Conservation (phyloP, 1,140 invertebrate genomes). For the Drosophila trapezifrons region DNA sequence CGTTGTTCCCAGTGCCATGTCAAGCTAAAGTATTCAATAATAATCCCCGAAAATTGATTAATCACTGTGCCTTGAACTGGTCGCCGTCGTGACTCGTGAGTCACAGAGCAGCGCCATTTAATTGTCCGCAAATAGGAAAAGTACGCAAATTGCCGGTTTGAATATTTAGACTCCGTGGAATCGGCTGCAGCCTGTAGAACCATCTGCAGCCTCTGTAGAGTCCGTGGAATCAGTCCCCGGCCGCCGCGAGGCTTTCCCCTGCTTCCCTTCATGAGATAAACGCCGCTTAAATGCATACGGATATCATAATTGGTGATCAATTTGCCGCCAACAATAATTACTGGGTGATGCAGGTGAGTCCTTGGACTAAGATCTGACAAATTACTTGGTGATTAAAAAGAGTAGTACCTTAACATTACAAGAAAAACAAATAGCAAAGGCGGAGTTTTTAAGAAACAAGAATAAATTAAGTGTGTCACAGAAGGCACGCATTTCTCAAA, state of each 20-base stretch:
- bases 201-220: not conserved
- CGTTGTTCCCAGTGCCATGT: conserved; percentile 45
- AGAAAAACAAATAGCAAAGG: not conserved
- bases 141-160: conserved; percentile 30
- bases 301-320: conserved; percentile 84
- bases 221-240: conserved; percentile 13
- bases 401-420: too few species aligned
- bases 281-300: conserved; percentile 84
- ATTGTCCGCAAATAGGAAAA: conserved; percentile 37
- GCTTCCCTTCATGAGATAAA: conserved; percentile 56
- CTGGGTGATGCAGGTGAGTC: conserved; percentile 84
- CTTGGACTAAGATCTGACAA: not conserved
- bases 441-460: not conserved
- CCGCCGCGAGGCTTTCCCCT: conserved; percentile 28
- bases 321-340: conserved; percentile 83
- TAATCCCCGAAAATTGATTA: conserved; percentile 42
- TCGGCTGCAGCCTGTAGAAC: conserved; percentile 7
- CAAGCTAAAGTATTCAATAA: conserved; percentile 51
- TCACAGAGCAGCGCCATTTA: conserved; percentile 45
- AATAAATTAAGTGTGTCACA: not conserved
- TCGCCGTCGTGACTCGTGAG: conserved; percentile 64
- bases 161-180: conserved; percentile 20
- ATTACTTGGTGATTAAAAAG: conserved; percentile 1
- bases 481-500: too few species aligned
- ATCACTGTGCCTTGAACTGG: conserved; percentile 66